Evolutionary conservation across 2,888 invertebrate genomes (phyloP).

Genomic region (Cantharis rustica): DNA sequence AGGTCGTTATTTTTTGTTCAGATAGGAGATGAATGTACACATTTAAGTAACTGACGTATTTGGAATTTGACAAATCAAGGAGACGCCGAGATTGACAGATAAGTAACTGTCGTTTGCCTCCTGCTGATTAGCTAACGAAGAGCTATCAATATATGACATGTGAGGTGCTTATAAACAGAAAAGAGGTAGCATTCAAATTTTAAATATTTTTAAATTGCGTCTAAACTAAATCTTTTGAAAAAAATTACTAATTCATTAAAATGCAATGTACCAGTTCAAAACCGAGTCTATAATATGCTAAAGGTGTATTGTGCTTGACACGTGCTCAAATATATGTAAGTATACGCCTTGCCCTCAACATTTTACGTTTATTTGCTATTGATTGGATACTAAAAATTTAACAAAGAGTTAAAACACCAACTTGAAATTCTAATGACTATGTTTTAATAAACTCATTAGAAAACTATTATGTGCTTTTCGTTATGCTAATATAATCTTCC

Average conservation of each 20-base stretch:
- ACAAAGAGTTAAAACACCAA: background rate
- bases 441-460: background rate
- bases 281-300: conserved; percentile 42
- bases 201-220: conserved; percentile 1
- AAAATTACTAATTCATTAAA: conserved; percentile 24
- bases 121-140: conserved; percentile 36
- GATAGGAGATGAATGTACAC: conserved; percentile 34
- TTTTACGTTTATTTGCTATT: conserved; percentile 26
- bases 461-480: background rate
- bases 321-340: conserved; percentile 46
- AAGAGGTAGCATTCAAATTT: conserved; percentile 4
- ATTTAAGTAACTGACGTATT: conserved; percentile 38
- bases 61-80: conserved; percentile 40
- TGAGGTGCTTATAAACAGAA: conserved; percentile 5
- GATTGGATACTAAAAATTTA: background rate
- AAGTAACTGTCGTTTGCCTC: conserved; percentile 39
- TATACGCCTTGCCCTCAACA: conserved; percentile 41
- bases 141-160: conserved; percentile 35
- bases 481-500: background rate
- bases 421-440: background rate
- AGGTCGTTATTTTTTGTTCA: conserved; percentile 19
- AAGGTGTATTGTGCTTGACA: conserved; percentile 49
- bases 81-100: conserved; percentile 39
- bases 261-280: conserved; percentile 29
- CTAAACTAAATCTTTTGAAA: background rate